These are phyloP conservation scores for Xylota segnis DNA, from an alignment of 2,888 invertebrate species.

Conservation along the genomic window DNA sequence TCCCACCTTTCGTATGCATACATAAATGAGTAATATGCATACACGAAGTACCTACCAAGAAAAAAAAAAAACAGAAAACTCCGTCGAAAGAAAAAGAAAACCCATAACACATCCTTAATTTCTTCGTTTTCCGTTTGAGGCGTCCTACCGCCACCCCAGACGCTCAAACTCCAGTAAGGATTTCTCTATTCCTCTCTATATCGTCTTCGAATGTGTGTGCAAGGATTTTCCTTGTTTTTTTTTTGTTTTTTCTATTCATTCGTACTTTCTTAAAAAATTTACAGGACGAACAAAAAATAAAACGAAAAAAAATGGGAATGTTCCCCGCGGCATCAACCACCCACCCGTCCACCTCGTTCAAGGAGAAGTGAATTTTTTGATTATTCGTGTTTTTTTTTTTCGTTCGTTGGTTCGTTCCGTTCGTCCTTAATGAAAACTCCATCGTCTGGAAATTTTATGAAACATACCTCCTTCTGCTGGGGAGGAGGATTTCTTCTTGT, in stretches of 20 bases:
- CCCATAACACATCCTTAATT: slow-evolving; percentile 76
- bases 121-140: slow-evolving; percentile 67
- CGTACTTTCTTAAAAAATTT: slow-evolving; percentile 73
- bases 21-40: slow-evolving; percentile 71
- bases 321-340: slow-evolving; percentile 68
- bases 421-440: slow-evolving; percentile 76
- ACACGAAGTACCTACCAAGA: slow-evolving; percentile 22
- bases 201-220: slow-evolving; percentile 69
- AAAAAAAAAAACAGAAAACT: slow-evolving; percentile 2
- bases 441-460: slow-evolving; percentile 77
- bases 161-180: slow-evolving; percentile 34
- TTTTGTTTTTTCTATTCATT: slow-evolving; percentile 68
- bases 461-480: slow-evolving; percentile 73
- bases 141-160: neutral
- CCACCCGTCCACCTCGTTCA: slow-evolving; percentile 14
- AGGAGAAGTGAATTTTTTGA: slow-evolving; percentile 75
- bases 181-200: slow-evolving; percentile 32
- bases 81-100: slow-evolving; percentile 44
- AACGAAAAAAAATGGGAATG: slow-evolving; percentile 45
- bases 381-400: slow-evolving; percentile 65
- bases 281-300: slow-evolving; percentile 49
- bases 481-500: slow-evolving; percentile 48
- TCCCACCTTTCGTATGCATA: slow-evolving; percentile 39
- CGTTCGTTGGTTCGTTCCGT: neutral
- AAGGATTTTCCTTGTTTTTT: slow-evolving; percentile 66